Evolutionary conservation across 2,888 invertebrate species (phyloP).

Genomic region (Hipparchia sbordonii): DNA sequence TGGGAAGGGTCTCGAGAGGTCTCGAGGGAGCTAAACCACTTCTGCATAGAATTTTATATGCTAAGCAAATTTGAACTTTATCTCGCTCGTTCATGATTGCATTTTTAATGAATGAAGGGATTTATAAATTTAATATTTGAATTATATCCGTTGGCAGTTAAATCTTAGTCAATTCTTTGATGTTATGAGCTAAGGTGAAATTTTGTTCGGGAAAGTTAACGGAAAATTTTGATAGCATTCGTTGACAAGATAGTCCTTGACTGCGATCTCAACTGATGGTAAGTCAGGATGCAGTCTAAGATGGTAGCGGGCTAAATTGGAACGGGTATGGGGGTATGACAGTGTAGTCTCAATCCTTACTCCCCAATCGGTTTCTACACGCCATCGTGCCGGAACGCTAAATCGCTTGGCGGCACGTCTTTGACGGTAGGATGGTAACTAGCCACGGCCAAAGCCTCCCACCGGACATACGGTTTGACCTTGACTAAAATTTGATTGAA

Average conservation of each 20-base stretch:
- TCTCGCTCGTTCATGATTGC: not conserved
- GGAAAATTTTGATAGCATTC: not conserved
- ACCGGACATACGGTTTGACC: no score
- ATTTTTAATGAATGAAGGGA: not conserved
- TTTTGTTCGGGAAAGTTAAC: not conserved
- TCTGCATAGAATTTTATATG: conserved; percentile 18
- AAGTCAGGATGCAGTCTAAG: no score
- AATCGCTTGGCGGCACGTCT: no score
- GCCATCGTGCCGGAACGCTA: no score
- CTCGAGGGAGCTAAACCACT: conserved; percentile 32
- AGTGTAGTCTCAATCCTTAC: no score
- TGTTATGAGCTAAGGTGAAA: conserved; percentile 12
- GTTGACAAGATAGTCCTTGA: not conserved
- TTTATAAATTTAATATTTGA: conserved; percentile 32
- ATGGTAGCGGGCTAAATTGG: no score
- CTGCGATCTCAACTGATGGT: no score
- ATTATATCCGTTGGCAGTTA: conserved; percentile 22
- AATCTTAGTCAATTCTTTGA: conserved; percentile 7
- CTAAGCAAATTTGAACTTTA: conserved; percentile 13
- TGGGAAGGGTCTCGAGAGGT: conserved; percentile 42
- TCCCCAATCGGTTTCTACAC: no score
- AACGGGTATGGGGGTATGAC: no score
- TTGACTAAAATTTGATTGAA: no score
- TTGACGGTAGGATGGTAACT: no score
- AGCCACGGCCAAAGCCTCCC: no score